phyloP scores from a whole-genome alignment of 2,797 vertebrate species.

The Myotis pilosus region DNA sequence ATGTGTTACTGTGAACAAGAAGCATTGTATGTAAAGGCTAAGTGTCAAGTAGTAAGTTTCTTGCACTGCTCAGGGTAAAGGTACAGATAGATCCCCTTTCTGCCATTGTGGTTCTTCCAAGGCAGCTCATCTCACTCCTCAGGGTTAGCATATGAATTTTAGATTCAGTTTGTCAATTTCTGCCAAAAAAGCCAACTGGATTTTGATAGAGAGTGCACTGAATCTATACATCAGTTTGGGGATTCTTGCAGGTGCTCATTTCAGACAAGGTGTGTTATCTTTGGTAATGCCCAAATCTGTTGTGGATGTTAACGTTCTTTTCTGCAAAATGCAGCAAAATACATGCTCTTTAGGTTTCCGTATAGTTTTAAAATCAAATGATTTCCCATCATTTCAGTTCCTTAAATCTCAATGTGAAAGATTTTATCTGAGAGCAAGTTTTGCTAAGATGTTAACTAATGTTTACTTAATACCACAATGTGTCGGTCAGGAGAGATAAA shows the following conservation, averaged over 20 bases:
- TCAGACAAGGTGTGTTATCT: neutral
- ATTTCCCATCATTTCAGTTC: neutral
- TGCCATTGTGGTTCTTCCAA: neutral
- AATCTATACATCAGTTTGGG: neutral
- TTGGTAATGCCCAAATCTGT: neutral
- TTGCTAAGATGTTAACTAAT: neutral
- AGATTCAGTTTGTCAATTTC: neutral
- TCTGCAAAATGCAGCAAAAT: neutral
- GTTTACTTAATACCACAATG: neutral
- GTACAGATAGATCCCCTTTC: neutral
- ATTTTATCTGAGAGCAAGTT: neutral
- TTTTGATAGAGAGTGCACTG: neutral
- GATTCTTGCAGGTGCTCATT: neutral
- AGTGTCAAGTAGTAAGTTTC: neutral
- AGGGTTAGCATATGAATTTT: conserved; percentile 19
- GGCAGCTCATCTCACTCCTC: neutral
- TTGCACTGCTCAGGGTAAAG: neutral
- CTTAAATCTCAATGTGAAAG: neutral
- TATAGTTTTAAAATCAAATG: neutral
- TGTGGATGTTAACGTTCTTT: neutral
- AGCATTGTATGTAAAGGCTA: neutral
- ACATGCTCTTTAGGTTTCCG: neutral
- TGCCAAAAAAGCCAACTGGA: neutral
- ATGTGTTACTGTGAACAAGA: neutral
- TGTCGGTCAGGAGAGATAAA: neutral